A percentile compares a stretch with the other conserved stretches of the same genome.
Conservation (phyloP, 2,888 invertebrate species). For the Leptopilina drosophilae region DNA sequence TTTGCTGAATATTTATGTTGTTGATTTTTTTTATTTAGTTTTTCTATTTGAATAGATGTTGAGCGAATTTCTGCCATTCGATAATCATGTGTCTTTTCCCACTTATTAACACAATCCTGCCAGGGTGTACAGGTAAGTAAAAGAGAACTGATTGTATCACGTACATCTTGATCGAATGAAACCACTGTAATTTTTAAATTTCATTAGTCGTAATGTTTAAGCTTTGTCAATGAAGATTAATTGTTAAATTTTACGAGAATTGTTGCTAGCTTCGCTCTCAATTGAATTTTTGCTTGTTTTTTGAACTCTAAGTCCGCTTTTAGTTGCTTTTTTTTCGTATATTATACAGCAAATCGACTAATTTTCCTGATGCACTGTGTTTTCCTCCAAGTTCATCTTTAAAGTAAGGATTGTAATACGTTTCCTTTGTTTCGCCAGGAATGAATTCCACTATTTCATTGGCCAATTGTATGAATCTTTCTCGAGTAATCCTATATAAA, state of each 20-base stretch:
- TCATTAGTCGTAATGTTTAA: background rate
- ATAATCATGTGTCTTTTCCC: background rate
- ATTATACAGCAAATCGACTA: background rate
- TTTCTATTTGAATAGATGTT: background rate
- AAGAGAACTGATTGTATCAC: background rate
- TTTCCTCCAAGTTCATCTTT: too few species aligned
- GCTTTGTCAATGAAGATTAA: background rate
- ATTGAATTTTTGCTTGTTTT: too few species aligned
- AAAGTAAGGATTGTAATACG: too few species aligned
- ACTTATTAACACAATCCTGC: background rate
- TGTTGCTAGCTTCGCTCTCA: background rate
- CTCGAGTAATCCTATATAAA: too few species aligned
- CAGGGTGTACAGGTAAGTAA: background rate
- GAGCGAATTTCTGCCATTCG: background rate
- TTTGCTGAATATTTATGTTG: background rate
- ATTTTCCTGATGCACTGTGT: background rate
- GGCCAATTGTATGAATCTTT: too few species aligned
- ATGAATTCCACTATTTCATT: too few species aligned
- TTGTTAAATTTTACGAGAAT: background rate
- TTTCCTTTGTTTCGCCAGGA: too few species aligned
- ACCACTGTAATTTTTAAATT: background rate
- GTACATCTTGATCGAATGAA: background rate
- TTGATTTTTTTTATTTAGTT: background rate
- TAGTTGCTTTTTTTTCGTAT: background rate
- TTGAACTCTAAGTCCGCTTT: background rate